Evolutionary conservation across 2,113 vertebrate species (phyloP).

Genomic region (Eudyptes chrysolophus): DNA sequence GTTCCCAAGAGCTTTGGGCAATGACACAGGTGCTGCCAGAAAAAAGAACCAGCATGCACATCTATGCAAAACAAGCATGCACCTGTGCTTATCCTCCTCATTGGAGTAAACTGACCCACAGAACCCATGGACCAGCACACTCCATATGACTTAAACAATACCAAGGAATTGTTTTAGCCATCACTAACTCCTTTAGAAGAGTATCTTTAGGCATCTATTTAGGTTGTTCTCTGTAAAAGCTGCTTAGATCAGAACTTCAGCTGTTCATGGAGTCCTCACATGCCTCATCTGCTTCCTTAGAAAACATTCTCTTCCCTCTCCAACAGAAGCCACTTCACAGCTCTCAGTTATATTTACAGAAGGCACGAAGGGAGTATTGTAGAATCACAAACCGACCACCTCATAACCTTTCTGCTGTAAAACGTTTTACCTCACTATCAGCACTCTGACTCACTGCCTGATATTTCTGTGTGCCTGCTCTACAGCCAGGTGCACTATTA

Average conservation of each 20-base stretch:
- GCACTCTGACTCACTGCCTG: not conserved
- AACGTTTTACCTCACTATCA: not conserved
- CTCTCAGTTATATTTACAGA: not conserved
- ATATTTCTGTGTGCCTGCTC: not conserved
- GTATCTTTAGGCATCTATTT: not conserved
- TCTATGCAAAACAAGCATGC: not conserved
- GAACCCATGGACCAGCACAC: not conserved
- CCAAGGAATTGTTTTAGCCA: not conserved
- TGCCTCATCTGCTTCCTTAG: not conserved
- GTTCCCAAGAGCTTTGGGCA: not conserved
- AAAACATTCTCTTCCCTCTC: not conserved
- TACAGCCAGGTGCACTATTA: not conserved
- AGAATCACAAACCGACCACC: not conserved
- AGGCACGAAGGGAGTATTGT: fast-evolving
- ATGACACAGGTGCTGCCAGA: not conserved
- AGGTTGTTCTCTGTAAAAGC: not conserved
- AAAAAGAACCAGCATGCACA: not conserved
- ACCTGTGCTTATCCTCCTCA: not conserved
- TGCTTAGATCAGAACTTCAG: not conserved
- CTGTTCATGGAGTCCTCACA: not conserved
- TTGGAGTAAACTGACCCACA: not conserved
- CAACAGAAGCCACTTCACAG: not conserved
- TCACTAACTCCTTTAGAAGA: not conserved
- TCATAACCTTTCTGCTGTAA: not conserved
- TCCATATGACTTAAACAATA: not conserved